Conservation (phyloP, 2,888 invertebrate genomes). For the Troides oblongomaculatus region DNA sequence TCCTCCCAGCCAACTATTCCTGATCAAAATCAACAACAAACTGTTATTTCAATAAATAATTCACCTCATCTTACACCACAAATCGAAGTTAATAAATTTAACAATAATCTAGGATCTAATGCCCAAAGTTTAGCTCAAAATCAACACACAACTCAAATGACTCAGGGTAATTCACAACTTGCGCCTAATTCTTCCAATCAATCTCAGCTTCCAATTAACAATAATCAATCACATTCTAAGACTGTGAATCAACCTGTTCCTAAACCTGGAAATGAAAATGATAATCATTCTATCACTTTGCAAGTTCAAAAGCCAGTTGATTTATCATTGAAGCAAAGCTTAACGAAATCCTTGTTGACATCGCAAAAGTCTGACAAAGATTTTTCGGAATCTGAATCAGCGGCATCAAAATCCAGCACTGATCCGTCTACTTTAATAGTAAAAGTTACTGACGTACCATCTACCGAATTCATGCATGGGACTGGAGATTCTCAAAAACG, state of each 20-base stretch:
- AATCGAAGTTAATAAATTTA: slow-evolving; percentile 45
- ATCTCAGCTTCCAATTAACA: slow-evolving; percentile 45
- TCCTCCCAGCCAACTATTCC: slow-evolving; percentile 37
- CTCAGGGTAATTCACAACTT: slow-evolving; percentile 33
- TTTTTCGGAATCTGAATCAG: slow-evolving; percentile 59
- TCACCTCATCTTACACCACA: slow-evolving; percentile 41
- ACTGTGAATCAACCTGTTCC: slow-evolving; percentile 32
- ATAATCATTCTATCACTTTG: slow-evolving; percentile 44
- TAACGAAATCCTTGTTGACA: slow-evolving; percentile 51
- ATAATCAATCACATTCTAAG: slow-evolving; percentile 45
- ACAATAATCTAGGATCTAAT: slow-evolving; percentile 41
- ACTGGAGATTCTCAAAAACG: slow-evolving; percentile 53
- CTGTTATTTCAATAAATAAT: slow-evolving; percentile 32
- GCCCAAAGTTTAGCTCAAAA: slow-evolving; percentile 45
- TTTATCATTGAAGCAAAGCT: slow-evolving; percentile 43
- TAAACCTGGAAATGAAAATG: slow-evolving; percentile 44
- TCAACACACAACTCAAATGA: slow-evolving; percentile 46
- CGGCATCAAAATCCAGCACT: slow-evolving; percentile 57
- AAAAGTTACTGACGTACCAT: slow-evolving; percentile 49
- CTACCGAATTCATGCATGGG: slow-evolving; percentile 52
- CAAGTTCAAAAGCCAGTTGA: slow-evolving; percentile 56
- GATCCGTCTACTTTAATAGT: slow-evolving; percentile 49
- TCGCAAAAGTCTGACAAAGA: slow-evolving; percentile 66
- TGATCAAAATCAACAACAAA: slow-evolving; percentile 34
- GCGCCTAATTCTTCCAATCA: slow-evolving; percentile 37